Base-by-base conservation (phyloP, 1,140 invertebrate genomes). In the Conus ventricosus region DNA sequence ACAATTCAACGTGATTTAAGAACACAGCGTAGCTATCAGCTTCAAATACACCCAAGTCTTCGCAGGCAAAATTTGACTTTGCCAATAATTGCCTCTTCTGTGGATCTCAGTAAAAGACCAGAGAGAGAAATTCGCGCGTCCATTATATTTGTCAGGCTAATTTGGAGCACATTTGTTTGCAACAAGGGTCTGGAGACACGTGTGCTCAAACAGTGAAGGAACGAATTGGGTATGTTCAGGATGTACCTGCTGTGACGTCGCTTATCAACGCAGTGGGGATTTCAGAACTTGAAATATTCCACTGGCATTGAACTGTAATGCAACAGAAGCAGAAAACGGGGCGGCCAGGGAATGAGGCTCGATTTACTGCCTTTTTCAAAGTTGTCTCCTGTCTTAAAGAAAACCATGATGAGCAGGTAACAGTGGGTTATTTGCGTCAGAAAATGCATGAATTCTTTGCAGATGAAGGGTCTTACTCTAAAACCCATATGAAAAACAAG, bases 401-500 rank as follows among this genome's bases (percentile, higher is more conserved):
- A 84, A 89, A 87, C 89, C 88, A 88, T 53, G 85, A 91, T 63
- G 90, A 91, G 67, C 89, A 90, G 85, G 57, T 89, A 54, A 91
- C 91, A 85, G 84, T 91, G 54, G 54, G 8, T 76, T 4, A 91
- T 78, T 71, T 91, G 25, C 75, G 88, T 27, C 54, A 91, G 13
- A 75, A 60, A 71, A 91, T 91, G 91, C 20, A 71, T 54, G n/a
- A 80, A 5, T 39, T 71, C 54, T 80, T 80, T 54, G 87, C 83
- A 67, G 85, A 89, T 23, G 88, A 92, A n/a, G 85, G 87, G 39
- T 39, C 3, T 39, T 39, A 39, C 39, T 39, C 39, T 39, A 80
- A 89, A 89, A 82, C 80, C 39, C 76, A 90, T 80, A 89, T 89
- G 87, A 89, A 88, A 76, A 10, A 85, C 17, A 89, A 88, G 85